Conservation (phyloP, 2,888 invertebrate genomes). For the Falcaria lacertinaria region DNA sequence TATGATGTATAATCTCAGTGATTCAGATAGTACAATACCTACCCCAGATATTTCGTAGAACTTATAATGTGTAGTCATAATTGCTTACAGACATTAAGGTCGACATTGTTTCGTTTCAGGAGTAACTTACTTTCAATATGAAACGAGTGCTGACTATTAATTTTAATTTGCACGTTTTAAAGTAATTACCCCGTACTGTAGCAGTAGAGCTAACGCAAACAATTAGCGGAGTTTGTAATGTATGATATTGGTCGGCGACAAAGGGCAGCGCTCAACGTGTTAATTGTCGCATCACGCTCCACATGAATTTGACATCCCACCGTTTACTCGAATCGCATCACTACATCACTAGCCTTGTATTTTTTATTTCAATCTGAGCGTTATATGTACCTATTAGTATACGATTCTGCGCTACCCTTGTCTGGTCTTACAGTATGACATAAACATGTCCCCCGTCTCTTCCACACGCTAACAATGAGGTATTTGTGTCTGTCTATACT, state of each 20-base stretch:
- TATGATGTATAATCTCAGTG: not conserved
- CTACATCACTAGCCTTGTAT: not conserved
- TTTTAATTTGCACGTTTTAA: conserved; percentile 3
- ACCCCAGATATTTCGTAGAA: not conserved
- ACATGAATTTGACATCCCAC: conserved; percentile 2
- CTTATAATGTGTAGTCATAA: not conserved
- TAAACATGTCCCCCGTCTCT: not conserved
- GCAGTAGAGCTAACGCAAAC: conserved; percentile 11
- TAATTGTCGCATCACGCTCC: conserved; percentile 46
- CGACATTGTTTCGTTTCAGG: not conserved
- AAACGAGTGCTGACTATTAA: not conserved
- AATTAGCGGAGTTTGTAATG: conserved; percentile 45
- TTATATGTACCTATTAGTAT: not conserved
- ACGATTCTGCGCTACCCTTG: not conserved
- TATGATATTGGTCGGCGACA: conserved; percentile 38
- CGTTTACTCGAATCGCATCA: conserved; percentile 2
- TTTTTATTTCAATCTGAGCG: not conserved
- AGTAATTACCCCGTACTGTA: conserved; percentile 1
- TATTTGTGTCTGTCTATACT: no score
- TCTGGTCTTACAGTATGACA: not conserved
- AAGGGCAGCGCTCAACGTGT: conserved; percentile 35
- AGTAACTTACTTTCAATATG: not conserved
- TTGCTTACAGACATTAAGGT: not conserved
- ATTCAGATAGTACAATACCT: not conserved
- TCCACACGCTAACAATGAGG: no score